Conservation (phyloP, 2,797 vertebrate genomes). For the Pangasius sanitwongsei region DNA sequence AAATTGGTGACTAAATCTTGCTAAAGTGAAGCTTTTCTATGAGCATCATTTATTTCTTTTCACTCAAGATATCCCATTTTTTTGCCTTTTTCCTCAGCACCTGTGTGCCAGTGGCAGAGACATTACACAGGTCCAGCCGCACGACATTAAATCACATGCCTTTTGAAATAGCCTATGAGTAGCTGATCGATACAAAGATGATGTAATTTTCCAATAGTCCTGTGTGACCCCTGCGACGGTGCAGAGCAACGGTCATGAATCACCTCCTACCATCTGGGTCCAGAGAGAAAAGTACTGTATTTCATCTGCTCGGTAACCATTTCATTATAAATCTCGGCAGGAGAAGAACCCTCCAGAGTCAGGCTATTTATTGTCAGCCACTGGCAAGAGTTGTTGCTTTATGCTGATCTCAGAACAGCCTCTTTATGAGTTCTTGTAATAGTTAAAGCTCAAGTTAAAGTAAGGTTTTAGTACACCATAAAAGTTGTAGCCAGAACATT, state of each 20-base stretch:
- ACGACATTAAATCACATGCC: conserved; percentile 30
- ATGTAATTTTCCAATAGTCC: conserved; percentile 66
- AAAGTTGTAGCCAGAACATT: conserved; percentile 16
- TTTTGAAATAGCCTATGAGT: conserved; percentile 55
- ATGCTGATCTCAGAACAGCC: conserved; percentile 52
- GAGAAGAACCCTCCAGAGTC: conserved; percentile 36
- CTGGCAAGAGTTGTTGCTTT: conserved; percentile 31
- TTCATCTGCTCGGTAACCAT: conserved; percentile 53
- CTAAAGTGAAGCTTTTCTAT: conserved; percentile 7
- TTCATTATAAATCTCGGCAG: conserved; percentile 55
- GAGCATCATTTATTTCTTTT: background rate
- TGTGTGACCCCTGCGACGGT: conserved; percentile 53
- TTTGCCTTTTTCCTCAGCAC: background rate
- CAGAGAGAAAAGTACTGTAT: conserved; percentile 43
- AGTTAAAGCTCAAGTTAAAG: conserved; percentile 29
- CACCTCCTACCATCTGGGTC: conserved; percentile 49
- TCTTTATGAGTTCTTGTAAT: conserved; percentile 29
- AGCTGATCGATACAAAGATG: conserved; percentile 69
- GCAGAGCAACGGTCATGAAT: conserved; percentile 50
- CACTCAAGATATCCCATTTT: background rate
- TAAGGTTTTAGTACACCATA: conserved; percentile 20
- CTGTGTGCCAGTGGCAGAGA: conserved; percentile 26
- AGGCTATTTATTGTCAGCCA: conserved; percentile 53
- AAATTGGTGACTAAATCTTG: conserved; percentile 21
- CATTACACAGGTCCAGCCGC: conserved; percentile 18